Percentiles rank a stretch among this genome's conserved stretches.
Conservation (phyloP, 2,888 invertebrate genomes). For the Cephus nigrinus region DNA sequence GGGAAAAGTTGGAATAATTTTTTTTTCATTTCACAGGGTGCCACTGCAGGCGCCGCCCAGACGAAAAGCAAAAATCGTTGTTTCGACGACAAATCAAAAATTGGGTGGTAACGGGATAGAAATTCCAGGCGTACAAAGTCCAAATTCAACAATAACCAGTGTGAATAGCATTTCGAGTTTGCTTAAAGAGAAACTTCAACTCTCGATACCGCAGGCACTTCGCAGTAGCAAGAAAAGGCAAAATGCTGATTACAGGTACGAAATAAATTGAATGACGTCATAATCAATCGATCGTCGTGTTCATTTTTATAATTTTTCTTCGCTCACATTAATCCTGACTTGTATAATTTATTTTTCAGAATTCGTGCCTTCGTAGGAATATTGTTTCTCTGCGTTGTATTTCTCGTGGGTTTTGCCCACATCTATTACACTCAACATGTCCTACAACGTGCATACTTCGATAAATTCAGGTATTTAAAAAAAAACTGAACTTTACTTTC, state of each 20-base stretch:
- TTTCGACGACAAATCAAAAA: conserved; percentile 70
- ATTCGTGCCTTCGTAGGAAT: conserved; percentile 84
- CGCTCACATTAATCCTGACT: background rate
- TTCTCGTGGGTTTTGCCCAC: conserved; percentile 86
- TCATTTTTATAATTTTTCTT: background rate
- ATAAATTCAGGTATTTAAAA: conserved; percentile 72
- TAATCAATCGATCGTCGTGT: background rate
- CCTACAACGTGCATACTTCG: conserved; percentile 83
- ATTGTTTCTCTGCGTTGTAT: conserved; percentile 83
- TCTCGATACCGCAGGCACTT: conserved; percentile 60
- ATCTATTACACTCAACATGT: conserved; percentile 86
- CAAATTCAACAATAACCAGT: conserved; percentile 84
- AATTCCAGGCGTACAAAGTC: conserved; percentile 73
- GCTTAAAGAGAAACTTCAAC: conserved; percentile 85
- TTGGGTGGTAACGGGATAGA: conserved; percentile 71
- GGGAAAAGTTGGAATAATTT: background rate
- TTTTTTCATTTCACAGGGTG: conserved; percentile 65
- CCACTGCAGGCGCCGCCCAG: conserved; percentile 72
- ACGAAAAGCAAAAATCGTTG: conserved; percentile 74
- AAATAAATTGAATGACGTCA: background rate
- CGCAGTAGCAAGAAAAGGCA: conserved; percentile 58
- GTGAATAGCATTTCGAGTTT: conserved; percentile 87
- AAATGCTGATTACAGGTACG: conserved; percentile 61
- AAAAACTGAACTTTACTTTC: background rate
- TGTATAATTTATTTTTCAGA: conserved; percentile 68